These are phyloP conservation scores for Melipona quadrifasciata DNA, from an alignment of 1,140 invertebrate genomes.

Conservation along the genomic window DNA sequence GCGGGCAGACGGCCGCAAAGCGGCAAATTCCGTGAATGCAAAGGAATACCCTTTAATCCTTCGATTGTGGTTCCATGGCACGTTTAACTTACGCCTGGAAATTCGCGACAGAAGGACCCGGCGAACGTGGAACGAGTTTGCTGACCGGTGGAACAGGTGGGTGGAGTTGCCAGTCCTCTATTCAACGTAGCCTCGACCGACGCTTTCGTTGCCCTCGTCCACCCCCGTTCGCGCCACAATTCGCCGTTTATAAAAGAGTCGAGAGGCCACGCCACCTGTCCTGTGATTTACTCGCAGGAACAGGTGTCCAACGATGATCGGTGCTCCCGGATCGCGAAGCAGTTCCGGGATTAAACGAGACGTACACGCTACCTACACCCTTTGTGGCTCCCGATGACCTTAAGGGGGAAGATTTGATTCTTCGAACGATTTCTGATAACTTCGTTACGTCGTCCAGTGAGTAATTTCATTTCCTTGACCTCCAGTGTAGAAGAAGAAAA, in stretches of 20 bases:
- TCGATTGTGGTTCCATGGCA: constrained; percentile 2
- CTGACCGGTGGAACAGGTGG: constrained; percentile 54
- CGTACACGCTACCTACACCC: no score
- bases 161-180: constrained; percentile 29
- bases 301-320: constrained; percentile 37
- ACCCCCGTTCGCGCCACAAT: background rate
- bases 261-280: background rate
- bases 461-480: no score
- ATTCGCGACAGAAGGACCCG: background rate
- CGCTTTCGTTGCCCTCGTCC: constrained; percentile 5
- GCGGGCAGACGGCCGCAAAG: background rate
- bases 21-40: constrained; percentile 11
- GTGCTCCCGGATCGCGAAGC: background rate
- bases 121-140: background rate
- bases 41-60: constrained; percentile 39
- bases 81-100: constrained; percentile 6
- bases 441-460: background rate
- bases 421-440: background rate
- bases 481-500: no score
- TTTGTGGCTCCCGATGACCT: background rate
- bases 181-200: constrained; percentile 2
- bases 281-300: constrained; percentile 19
- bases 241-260: constrained; percentile 24
- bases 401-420: background rate
- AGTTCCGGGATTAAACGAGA: background rate